Evolutionary conservation across 2,797 vertebrate species (phyloP).

Genomic region (Gymnothorax reevesii): DNA sequence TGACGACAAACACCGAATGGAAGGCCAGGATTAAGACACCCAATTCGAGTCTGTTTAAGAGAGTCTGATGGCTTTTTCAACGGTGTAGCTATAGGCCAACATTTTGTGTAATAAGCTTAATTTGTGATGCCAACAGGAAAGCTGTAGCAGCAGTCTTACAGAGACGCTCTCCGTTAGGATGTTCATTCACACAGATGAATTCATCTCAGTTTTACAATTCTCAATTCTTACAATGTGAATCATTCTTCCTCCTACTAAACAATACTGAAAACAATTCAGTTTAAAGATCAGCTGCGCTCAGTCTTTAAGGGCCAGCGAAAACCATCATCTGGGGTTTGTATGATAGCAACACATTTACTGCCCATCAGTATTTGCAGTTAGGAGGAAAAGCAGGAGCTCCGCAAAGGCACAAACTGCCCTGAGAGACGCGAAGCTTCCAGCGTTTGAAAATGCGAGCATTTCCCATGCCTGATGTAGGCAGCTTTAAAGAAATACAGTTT

Average conservation of each 20-base stretch:
- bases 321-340: neutral
- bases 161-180: neutral
- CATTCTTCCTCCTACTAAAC: slow-evolving; percentile 23
- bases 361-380: neutral
- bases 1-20: neutral
- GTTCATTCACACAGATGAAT: slow-evolving; percentile 3
- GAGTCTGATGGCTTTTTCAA: neutral
- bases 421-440: neutral
- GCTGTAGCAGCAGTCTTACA: neutral
- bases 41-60: slow-evolving; percentile 29
- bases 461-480: neutral
- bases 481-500: neutral
- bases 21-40: slow-evolving; percentile 3
- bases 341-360: neutral
- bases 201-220: slow-evolving; percentile 16
- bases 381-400: neutral
- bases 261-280: slow-evolving; percentile 34
- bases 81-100: neutral
- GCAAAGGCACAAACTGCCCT: neutral
- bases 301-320: neutral
- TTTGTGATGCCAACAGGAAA: slow-evolving; percentile 20
- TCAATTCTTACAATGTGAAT: slow-evolving; percentile 27
- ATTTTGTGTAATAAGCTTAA: slow-evolving; percentile 4
- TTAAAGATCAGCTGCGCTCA: neutral
- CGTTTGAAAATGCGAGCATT: neutral